Evolutionary conservation across 2,113 vertebrate species (phyloP).

Genomic region (Chunga burmeisteri): DNA sequence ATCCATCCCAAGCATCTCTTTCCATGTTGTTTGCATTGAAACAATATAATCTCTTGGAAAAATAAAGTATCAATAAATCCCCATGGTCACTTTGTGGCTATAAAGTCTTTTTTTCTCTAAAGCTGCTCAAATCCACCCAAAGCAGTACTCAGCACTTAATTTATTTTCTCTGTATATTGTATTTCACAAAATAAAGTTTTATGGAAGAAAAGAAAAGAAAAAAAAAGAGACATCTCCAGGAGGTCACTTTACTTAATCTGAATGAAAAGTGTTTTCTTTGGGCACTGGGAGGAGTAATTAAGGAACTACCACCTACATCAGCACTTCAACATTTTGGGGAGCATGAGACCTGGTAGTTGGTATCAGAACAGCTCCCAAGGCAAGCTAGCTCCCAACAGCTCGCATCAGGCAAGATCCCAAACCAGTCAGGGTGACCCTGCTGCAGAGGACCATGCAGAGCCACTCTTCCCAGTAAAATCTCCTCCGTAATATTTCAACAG

Average conservation of each 20-base stretch:
- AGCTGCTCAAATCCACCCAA: not conserved
- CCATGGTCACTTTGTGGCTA: conserved; percentile 72
- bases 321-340: not conserved
- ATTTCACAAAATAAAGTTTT: conserved; percentile 86
- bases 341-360: not conserved
- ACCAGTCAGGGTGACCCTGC: not conserved
- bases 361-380: not conserved
- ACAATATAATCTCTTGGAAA: conserved; percentile 48
- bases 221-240: not conserved
- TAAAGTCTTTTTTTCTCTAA: conserved; percentile 36
- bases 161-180: conserved; percentile 74
- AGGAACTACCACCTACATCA: not conserved
- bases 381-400: too few species aligned
- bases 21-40: conserved; percentile 51
- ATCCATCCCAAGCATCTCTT: not conserved
- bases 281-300: not conserved
- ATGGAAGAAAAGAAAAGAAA: conserved; percentile 21
- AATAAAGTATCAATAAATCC: conserved; percentile 70
- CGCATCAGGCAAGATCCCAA: not conserved
- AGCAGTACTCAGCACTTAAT: conserved; percentile 68
- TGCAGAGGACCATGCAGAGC: not conserved
- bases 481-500: not conserved
- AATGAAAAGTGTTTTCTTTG: not conserved
- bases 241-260: not conserved
- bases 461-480: not conserved